A percentile compares a stretch with the other conserved stretches of the same genome.
Conservation (phyloP, 1,140 invertebrate species). For the Lasioglossum baleicum region DNA sequence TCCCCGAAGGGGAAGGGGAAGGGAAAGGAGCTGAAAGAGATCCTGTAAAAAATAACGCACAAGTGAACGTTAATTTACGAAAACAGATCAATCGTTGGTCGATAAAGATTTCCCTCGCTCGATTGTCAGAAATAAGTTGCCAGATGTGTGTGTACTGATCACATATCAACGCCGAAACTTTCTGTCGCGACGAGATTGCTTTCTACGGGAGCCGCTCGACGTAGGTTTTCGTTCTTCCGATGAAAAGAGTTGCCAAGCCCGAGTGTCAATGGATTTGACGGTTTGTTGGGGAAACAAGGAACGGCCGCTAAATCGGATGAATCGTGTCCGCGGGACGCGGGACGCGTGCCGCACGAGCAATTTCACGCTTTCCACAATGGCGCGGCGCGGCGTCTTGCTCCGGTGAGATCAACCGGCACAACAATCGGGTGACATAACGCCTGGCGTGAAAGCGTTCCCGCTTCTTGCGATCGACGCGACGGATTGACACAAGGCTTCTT, state of each 20-base stretch:
- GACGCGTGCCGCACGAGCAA: conserved; percentile 40
- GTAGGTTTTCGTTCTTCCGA: neutral
- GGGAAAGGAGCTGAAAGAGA: too few species aligned
- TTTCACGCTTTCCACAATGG: conserved; percentile 52
- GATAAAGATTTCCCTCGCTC: neutral
- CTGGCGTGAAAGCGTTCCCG: conserved; percentile 25
- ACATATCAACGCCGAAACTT: neutral
- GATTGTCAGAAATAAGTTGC: neutral
- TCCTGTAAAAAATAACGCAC: too few species aligned
- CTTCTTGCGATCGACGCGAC: neutral
- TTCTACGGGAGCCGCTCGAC: neutral
- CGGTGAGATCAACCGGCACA: conserved; percentile 8
- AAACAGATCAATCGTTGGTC: neutral
- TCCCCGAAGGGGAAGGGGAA: too few species aligned
- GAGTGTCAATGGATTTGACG: neutral
- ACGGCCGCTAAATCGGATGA: neutral
- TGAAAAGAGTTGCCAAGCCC: neutral
- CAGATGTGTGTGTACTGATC: neutral
- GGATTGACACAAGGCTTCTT: conserved; percentile 8
- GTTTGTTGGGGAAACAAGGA: neutral
- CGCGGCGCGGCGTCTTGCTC: neutral
- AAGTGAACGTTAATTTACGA: neutral
- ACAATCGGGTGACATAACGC: conserved; percentile 49
- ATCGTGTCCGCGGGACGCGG: conserved; percentile 16
- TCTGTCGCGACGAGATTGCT: neutral